These are phyloP conservation scores for Hiodon alosoides DNA, from an alignment of 2,113 vertebrate genomes.

Conservation along the genomic window DNA sequence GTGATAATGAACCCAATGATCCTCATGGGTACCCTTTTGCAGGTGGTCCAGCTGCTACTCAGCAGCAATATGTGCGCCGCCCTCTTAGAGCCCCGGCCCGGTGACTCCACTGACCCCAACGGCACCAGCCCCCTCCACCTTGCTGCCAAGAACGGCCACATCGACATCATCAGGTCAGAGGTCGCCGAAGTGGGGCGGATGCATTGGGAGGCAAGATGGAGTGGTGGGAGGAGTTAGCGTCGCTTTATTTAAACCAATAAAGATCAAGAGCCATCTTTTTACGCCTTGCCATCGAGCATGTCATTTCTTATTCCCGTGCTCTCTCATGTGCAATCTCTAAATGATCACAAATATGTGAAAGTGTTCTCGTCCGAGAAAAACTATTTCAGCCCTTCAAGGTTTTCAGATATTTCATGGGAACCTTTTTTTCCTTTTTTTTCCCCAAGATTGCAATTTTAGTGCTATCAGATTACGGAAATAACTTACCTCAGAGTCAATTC, in stretches of 20 bases:
- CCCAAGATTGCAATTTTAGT: neutral
- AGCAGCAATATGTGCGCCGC: conserved; percentile 95
- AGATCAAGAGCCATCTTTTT: neutral
- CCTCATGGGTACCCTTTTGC: conserved; percentile 20
- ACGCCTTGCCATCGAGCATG: too few species aligned
- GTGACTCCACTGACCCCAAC: conserved; percentile 78
- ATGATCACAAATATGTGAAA: neutral
- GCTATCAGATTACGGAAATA: neutral
- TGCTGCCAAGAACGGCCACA: conserved; percentile 96
- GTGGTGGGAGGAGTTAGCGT: neutral
- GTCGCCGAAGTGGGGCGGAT: too few species aligned
- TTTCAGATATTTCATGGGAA: conserved; percentile 11
- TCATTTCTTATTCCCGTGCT: too few species aligned
- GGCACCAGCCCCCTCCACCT: conserved; percentile 93
- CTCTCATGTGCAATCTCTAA: too few species aligned
- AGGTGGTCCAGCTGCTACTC: conserved; percentile 94
- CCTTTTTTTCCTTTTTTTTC: neutral
- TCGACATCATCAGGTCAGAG: conserved; percentile 89
- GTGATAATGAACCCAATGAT: neutral
- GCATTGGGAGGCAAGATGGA: neutral
- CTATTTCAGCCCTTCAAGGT: neutral
- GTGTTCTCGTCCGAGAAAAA: neutral
- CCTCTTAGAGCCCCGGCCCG: conserved; percentile 85
- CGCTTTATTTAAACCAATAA: neutral
- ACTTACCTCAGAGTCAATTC: neutral